Percentiles rank a stretch among this genome's conserved stretches.
Evolutionary conservation across 1,140 invertebrate genomes (phyloP).

Genomic region (Piezodorus guildinii): DNA sequence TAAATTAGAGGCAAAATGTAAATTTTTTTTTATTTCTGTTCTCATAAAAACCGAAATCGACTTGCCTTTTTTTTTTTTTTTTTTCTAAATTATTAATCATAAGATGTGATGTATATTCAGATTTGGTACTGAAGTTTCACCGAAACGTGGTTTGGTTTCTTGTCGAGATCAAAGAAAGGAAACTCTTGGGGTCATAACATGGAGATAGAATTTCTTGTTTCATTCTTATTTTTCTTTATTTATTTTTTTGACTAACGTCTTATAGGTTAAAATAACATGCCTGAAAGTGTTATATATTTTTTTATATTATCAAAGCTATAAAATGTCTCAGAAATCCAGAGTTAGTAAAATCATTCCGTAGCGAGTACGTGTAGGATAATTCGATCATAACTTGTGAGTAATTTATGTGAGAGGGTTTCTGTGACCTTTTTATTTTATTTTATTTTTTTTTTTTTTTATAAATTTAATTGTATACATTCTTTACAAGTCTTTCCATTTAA

Average conservation of each 20-base stretch:
- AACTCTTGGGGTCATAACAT: slow-evolving; percentile 12
- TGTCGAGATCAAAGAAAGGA: background rate
- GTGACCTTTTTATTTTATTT: slow-evolving; percentile 6
- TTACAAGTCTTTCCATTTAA: slow-evolving; percentile 13
- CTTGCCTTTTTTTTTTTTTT: background rate
- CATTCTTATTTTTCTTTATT: background rate
- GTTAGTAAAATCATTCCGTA: slow-evolving; percentile 6
- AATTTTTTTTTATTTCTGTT: slow-evolving; percentile 1
- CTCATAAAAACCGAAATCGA: background rate
- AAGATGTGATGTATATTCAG: background rate
- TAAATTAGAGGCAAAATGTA: slow-evolving; percentile 5
- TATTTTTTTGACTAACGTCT: background rate
- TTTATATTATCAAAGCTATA: slow-evolving; percentile 5
- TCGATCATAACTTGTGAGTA: background rate
- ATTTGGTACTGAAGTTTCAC: background rate
- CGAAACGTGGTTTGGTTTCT: background rate
- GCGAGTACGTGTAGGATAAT: background rate
- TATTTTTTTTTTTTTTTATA: slow-evolving; percentile 9
- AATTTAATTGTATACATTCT: slow-evolving; percentile 17
- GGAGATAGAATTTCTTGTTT: background rate
- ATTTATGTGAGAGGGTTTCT: slow-evolving; percentile 1
- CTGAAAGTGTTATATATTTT: background rate
- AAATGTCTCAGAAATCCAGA: slow-evolving; percentile 2
- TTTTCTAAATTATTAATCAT: background rate
- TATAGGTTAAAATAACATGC: background rate